Percentiles rank a stretch among this genome's conserved stretches.
Evolutionary conservation across 2,797 vertebrate genomes (phyloP).

Genomic region (Parotocinclus haroldoi): DNA sequence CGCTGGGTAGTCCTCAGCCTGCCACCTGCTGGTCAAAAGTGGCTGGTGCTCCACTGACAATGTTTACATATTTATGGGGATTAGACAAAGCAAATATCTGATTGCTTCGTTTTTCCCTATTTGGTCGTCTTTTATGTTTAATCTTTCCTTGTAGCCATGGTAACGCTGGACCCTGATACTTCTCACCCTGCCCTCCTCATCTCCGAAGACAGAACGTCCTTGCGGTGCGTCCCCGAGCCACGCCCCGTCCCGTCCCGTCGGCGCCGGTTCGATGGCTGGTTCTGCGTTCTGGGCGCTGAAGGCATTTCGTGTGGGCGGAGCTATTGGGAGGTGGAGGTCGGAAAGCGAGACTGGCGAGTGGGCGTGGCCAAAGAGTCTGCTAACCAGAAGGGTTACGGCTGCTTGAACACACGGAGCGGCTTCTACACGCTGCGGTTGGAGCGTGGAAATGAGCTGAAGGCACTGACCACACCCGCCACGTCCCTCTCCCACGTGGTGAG

Average conservation of each 20-base stretch:
- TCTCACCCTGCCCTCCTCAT: constrained; percentile 67
- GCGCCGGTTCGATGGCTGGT: constrained; percentile 69
- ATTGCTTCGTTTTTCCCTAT: not conserved
- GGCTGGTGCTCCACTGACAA: too few relatives aligned
- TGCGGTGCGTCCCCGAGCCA: constrained; percentile 66
- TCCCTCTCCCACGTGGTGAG: constrained; percentile 44
- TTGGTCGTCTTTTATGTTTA: not conserved
- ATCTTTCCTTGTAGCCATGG: not conserved
- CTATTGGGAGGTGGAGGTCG: constrained; percentile 80
- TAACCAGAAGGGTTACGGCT: constrained; percentile 62
- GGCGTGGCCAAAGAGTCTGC: constrained; percentile 68
- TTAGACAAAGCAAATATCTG: too few relatives aligned
- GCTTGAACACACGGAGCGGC: constrained; percentile 67
- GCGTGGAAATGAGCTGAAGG: constrained; percentile 69
- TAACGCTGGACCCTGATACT: constrained; percentile 65
- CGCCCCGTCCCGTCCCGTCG: constrained; percentile 42
- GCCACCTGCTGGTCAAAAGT: too few relatives aligned
- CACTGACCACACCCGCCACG: constrained; percentile 64
- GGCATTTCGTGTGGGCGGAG: constrained; percentile 65
- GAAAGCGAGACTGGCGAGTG: constrained; percentile 72
- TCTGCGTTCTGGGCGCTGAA: constrained; percentile 59
- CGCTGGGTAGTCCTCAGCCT: too few relatives aligned
- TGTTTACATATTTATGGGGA: too few relatives aligned
- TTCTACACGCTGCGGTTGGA: constrained; percentile 74
- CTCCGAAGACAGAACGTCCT: constrained; percentile 60